phyloP scores from a whole-genome alignment of 2,888 invertebrate genomes.

The Trissolcus brochymenae region DNA sequence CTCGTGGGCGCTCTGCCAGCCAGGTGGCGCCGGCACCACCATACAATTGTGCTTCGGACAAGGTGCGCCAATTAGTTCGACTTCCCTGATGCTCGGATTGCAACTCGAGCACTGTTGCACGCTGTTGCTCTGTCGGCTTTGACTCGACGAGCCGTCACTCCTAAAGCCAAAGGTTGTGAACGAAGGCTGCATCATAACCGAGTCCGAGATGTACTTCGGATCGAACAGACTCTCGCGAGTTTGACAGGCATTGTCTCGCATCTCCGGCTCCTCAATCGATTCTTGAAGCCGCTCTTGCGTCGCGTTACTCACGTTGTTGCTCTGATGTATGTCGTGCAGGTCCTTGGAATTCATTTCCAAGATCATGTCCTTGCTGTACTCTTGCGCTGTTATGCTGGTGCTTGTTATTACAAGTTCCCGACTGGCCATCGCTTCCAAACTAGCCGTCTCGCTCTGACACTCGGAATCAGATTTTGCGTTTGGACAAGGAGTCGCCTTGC shows the following conservation, averaged over 20 bases:
- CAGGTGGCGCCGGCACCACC: slow-evolving; percentile 71
- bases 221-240: slow-evolving; percentile 87
- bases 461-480: slow-evolving; percentile 68
- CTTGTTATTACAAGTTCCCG: slow-evolving; percentile 68
- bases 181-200: slow-evolving; percentile 67
- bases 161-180: slow-evolving; percentile 80
- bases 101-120: slow-evolving; percentile 65
- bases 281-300: slow-evolving; percentile 73
- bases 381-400: slow-evolving; percentile 63
- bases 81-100: slow-evolving; percentile 62
- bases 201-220: slow-evolving; percentile 71
- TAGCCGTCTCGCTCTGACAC: slow-evolving; percentile 70
- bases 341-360: slow-evolving; percentile 67
- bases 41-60: slow-evolving; percentile 63
- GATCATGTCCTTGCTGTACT: slow-evolving; percentile 66
- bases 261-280: slow-evolving; percentile 78
- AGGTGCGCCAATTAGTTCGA: slow-evolving; percentile 59
- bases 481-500: slow-evolving; percentile 71
- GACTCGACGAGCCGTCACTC: slow-evolving; percentile 10
- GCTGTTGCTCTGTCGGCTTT: slow-evolving; percentile 28
- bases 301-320: slow-evolving; percentile 74
- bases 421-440: slow-evolving; percentile 69
- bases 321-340: slow-evolving; percentile 73
- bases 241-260: slow-evolving; percentile 88
- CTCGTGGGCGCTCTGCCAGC: slow-evolving; percentile 69